Base-by-base conservation (phyloP, 2,113 vertebrate genomes). In the Upupa epops region DNA sequence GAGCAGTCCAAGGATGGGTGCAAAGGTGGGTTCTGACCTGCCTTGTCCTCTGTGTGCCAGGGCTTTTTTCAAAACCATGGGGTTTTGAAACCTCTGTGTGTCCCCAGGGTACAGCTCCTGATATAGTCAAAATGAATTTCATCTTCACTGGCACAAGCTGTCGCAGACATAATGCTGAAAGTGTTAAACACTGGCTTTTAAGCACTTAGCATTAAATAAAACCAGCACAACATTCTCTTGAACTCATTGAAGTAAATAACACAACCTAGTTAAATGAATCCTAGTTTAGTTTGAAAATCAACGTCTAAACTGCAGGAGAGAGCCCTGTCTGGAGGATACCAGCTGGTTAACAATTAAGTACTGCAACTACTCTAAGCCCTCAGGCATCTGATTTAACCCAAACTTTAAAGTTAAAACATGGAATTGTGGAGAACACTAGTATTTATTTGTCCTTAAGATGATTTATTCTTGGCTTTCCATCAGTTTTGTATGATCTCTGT, bases 381-480 rank as follows among this genome's bases (percentile, higher is more conserved):
- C 13, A 11, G 1, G 48, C 42, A 56, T 59, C 56, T 61, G 31
- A 66, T 69, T 82, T 82, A 73, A 86, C 83, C 40, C 19, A 29
- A 52, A 81, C 20, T 20, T 29, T 8, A 1, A 55, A 51, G 45
- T 52, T 21, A 65, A 86, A 68, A 45, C 17, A 22, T 49, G 21
- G 65, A 77, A 72, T 28, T 86, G 37, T 32, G 61, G 21, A 83
- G 52, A 88, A 61, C 28, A 18, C 0, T 68, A 60, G 26, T 34
- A 55, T 88, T 95, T 46, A 77, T 81, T 73, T 83, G 42, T 83
- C 83, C 49, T 71, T 54, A 48, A 66, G 15, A 83, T 81, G 48
- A 51, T 46, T 73, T 87, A 46, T 87, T 90, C 81, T 88, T 94
- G 82, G 88, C 86, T 71, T 69, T 88, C 19, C 22, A 42, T 81